Evolutionary conservation across 2,888 invertebrate genomes (phyloP).

Genomic region (Lacanobia wlatinum): DNA sequence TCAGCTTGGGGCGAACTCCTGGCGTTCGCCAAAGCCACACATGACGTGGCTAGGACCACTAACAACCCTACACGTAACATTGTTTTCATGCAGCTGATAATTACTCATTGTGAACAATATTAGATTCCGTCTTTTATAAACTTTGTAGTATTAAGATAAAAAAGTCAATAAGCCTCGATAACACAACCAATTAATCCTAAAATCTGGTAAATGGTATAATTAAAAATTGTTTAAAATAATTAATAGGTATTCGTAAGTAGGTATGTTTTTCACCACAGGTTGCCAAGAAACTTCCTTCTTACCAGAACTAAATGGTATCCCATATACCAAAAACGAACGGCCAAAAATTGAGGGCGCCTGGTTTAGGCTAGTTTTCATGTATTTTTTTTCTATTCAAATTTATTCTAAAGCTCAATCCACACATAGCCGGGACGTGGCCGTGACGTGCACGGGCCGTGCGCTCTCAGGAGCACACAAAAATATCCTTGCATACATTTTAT

Average conservation of each 20-base stretch:
- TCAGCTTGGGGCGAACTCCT: conserved; percentile 73
- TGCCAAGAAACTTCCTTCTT: neutral
- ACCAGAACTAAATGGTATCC: neutral
- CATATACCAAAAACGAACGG: no score
- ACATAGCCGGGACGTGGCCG: no score
- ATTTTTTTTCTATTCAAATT: no score
- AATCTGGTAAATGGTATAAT: conserved; percentile 7
- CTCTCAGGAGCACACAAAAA: no score
- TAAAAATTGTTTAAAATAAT: neutral
- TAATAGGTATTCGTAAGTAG: neutral
- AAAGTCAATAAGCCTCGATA: conserved; percentile 27
- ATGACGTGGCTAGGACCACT: conserved; percentile 44
- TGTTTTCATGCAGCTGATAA: conserved; percentile 17
- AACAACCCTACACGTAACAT: conserved; percentile 63
- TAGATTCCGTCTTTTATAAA: conserved; percentile 65
- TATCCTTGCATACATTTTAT: no score
- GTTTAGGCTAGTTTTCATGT: no score
- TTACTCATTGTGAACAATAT: conserved; percentile 8
- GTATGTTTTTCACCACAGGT: neutral
- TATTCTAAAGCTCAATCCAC: no score
- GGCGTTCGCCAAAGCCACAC: conserved; percentile 61
- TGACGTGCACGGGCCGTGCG: no score
- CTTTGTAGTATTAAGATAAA: conserved; percentile 40
- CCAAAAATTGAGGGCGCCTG: no score
- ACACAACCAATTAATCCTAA: conserved; percentile 10